Evolutionary conservation across 2,113 vertebrate genomes (phyloP).

Genomic region (Grantiella picta): DNA sequence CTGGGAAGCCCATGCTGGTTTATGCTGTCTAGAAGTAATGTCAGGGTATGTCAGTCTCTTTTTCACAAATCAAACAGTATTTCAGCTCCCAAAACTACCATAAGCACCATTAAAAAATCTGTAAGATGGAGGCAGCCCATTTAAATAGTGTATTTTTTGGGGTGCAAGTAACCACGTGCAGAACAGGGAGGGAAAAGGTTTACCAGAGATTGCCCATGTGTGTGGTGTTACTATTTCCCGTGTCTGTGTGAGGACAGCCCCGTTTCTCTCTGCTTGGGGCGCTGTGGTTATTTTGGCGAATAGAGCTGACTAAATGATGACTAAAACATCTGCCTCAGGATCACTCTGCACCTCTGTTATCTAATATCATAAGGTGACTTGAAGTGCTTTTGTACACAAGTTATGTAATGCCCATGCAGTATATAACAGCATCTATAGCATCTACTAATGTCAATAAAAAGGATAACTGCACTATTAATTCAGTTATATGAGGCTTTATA

Average conservation of each 20-base stretch:
- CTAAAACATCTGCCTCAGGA: neutral
- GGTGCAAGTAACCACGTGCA: fast-evolving
- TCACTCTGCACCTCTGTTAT: neutral
- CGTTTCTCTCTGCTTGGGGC: neutral
- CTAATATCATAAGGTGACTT: neutral
- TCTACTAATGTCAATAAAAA: neutral
- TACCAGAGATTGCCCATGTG: fast-evolving
- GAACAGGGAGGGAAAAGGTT: neutral
- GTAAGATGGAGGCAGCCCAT: neutral
- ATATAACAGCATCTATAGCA: neutral
- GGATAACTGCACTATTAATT: neutral
- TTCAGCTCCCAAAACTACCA: neutral
- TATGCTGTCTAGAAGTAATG: neutral
- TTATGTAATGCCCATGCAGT: neutral
- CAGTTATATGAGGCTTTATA: neutral
- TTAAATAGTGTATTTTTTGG: neutral
- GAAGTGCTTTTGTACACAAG: neutral
- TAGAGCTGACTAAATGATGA: neutral
- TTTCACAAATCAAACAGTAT: neutral
- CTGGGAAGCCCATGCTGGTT: neutral
- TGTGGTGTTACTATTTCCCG: fast-evolving
- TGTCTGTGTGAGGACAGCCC: neutral
- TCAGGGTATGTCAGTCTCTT: neutral
- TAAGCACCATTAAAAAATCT: neutral
- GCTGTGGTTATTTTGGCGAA: neutral